phyloP scores from a whole-genome alignment of 2,888 invertebrate species.

The Sisyra terminalis region DNA sequence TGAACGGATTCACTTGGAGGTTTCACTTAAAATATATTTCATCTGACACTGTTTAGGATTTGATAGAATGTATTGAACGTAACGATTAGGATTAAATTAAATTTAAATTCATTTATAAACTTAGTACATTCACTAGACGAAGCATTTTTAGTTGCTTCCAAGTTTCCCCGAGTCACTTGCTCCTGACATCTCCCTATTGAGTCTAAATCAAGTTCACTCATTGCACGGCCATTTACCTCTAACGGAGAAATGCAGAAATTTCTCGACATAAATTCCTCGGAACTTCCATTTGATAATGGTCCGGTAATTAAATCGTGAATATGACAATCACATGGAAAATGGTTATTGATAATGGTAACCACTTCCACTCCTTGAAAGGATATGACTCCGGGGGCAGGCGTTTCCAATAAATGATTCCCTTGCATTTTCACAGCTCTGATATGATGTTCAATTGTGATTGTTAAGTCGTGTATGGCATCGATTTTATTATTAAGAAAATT shows the following conservation, averaged over 20 bases:
- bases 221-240: constrained; percentile 61
- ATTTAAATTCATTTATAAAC: too few relatives aligned
- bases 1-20: neutral
- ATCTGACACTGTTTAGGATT: too few relatives aligned
- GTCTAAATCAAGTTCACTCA: constrained; percentile 49
- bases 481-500: constrained; percentile 75
- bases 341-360: constrained; percentile 58
- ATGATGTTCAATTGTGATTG: constrained; percentile 50
- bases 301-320: constrained; percentile 60
- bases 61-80: too few relatives aligned
- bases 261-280: constrained; percentile 48
- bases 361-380: constrained; percentile 54
- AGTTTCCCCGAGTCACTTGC: constrained; percentile 45
- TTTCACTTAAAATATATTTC: neutral
- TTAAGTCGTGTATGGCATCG: constrained; percentile 60
- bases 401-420: constrained; percentile 70
- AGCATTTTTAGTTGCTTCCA: constrained; percentile 31
- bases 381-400: constrained; percentile 49
- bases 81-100: too few relatives aligned
- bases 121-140: constrained; percentile 2
- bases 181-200: constrained; percentile 50
- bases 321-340: constrained; percentile 78
- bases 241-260: constrained; percentile 78
- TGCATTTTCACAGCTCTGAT: constrained; percentile 56
- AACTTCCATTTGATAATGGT: constrained; percentile 51